phyloP scores from a whole-genome alignment of 2,797 vertebrate genomes.

The Hirundo rustica region DNA sequence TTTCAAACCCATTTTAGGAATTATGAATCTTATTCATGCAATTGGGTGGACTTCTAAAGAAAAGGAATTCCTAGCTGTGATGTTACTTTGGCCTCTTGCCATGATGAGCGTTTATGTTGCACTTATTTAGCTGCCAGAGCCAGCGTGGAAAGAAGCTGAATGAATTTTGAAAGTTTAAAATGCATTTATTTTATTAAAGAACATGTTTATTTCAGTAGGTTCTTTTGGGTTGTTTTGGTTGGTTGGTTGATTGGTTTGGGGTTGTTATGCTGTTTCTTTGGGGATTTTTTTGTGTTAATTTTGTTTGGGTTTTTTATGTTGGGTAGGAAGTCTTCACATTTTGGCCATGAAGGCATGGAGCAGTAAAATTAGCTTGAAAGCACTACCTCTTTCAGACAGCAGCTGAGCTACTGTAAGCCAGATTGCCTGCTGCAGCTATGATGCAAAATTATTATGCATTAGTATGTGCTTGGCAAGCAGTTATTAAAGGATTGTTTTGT shows the following conservation, averaged over 20 bases:
- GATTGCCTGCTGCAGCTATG: background rate
- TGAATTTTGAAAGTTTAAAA: slow-evolving; percentile 1
- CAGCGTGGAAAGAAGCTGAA: slow-evolving; percentile 42
- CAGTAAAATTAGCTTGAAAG: slow-evolving; percentile 26
- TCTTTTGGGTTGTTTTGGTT: background rate
- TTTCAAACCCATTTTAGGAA: slow-evolving; percentile 49
- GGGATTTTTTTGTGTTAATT: background rate
- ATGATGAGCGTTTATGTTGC: background rate
- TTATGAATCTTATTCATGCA: background rate
- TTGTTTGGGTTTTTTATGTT: background rate
- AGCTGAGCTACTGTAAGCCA: background rate
- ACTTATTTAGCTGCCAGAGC: background rate
- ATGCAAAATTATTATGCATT: background rate
- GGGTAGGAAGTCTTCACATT: background rate
- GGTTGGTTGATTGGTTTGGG: background rate
- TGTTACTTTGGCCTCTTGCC: slow-evolving; percentile 41
- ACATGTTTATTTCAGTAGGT: background rate
- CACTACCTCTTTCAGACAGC: background rate
- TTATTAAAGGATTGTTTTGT: background rate
- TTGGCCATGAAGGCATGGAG: background rate
- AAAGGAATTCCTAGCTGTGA: background rate
- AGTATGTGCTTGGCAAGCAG: background rate
- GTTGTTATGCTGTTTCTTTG: background rate
- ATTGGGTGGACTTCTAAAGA: slow-evolving; percentile 17
- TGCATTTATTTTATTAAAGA: background rate